Base-by-base conservation (phyloP, 2,888 invertebrate species). In the Agapostemon virescens region DNA sequence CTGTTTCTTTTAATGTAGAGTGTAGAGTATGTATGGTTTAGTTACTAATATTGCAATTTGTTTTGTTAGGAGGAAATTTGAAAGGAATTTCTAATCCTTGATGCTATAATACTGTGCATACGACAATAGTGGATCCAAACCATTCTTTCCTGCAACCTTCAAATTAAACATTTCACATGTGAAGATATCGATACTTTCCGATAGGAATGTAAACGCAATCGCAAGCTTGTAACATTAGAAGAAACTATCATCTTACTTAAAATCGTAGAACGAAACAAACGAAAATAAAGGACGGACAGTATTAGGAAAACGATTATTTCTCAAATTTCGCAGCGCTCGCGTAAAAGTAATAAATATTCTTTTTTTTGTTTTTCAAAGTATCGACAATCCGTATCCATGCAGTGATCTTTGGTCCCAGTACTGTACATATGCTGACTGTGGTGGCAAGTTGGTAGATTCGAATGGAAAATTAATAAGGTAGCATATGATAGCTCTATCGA, bases 1-100 rank as follows among this genome's bases (percentile, higher is more conserved):
- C 71, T 75, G 36, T 75, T 76, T 23, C 26, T 33, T 69, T 80
- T 76, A 74, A 79, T 68, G 72, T 55, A 74, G 79, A 82, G 77
- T 86, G 72, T 55, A 74, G 77, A 83, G 77, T 86, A 87, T 58
- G 77, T 81, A 74, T 74, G 72, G 36, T 78, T 85, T 85, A 79
- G 73, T 77, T 77, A 74, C 86, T 87, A 84, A 81, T 83, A 85
- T 83, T 86, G 85, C 84, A 77, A 77, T 85, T 61, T 52, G 45
- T 68, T 76, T 68, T 77, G 55, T 79, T 68, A 66, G 69, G 38
- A 64, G 61, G 71, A 58, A 33, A 77, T 69, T 68, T 55, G 61
- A 73, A 70, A 49, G 49, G 68, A 80, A 67, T 79, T 52, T 49
- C 55, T 66, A 55, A 80, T 68, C 63, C 72, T 72, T 40, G 74